A percentile compares a stretch with the other conserved stretches of the same genome.
These are phyloP conservation scores for Polia nebulosa DNA, from an alignment of 2,888 invertebrate genomes.

Conservation along the genomic window DNA sequence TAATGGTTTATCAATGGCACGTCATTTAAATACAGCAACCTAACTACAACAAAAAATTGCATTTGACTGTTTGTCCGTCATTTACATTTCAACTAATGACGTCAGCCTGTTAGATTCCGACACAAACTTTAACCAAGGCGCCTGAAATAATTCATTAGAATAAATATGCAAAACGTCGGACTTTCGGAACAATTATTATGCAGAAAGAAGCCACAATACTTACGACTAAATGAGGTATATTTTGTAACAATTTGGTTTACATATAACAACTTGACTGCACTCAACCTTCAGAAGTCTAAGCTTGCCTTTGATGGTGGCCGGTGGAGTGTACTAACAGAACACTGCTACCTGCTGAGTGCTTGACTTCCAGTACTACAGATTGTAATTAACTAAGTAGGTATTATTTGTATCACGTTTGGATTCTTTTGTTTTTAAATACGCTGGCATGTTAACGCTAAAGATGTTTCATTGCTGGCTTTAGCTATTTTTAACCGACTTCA, in stretches of 20 bases:
- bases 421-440: not conserved
- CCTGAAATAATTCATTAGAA: slow-evolving; percentile 15
- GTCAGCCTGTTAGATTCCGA: not conserved
- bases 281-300: not conserved
- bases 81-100: not conserved
- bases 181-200: slow-evolving; percentile 14
- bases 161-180: slow-evolving; percentile 9
- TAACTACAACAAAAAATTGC: not conserved
- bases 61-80: not conserved
- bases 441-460: not conserved
- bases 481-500: too few relatives aligned
- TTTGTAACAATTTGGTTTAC: slow-evolving; percentile 3
- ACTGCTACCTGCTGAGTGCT: not conserved
- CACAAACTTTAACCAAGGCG: not conserved
- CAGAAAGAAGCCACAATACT: slow-evolving; percentile 11
- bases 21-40: not conserved
- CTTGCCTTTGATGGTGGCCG: not conserved
- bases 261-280: not conserved
- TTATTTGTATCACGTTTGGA: not conserved
- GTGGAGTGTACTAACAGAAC: not conserved
- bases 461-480: too few relatives aligned
- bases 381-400: not conserved
- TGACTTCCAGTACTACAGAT: not conserved
- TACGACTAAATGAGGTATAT: not conserved
- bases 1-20: not conserved